Evolutionary conservation across 2,888 invertebrate species (phyloP), one percentile per base, ranked within the genome.

Genomic region (Xestia xanthographa): DNA sequence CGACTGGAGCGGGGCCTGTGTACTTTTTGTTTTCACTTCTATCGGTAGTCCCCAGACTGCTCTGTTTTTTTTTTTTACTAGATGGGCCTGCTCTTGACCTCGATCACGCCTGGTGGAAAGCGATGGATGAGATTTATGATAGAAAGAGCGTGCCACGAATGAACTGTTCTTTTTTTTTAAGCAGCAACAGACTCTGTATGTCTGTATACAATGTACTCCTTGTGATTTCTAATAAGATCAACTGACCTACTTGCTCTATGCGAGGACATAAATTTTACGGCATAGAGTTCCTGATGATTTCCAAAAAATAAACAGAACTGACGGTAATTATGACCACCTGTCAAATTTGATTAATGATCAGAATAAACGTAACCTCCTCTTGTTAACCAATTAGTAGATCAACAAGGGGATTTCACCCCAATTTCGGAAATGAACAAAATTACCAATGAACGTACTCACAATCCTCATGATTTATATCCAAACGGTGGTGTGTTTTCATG

Each of bases 361-460:
- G 5, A 60, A 60, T 20, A 20, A 60, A 20, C 20, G 34, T 60
- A 20, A 20, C 34, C 17, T 17, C 6, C 56, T 29, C 58, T 29
- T 58, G 58, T 6, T 8, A 17, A 29, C 17, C 17, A 56, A 56
- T 17, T 29, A 38, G 14, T 62, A n/a, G 38, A 43, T 67, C 65
- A 71, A 75, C 68, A 45, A 73, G 73, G 74, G 14, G 17, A 50
- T 50, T 29, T 9, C 17, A 48, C 29, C 26, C 41, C 26, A 72
- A 26, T 84, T 69, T 85, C 66, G 53, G 85, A 66, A 67, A 79
- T 79, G 76, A 73, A 48, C 76, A 72, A 90, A 87, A 84, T 89
- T 87, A 74, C 82, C 79, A 87, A 91, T 93, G 91, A 87, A 90
- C 83, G 79, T 87, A 26, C 26, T 88, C n/a, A 41, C 79, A 60